Evolutionary conservation across 2,888 invertebrate genomes (phyloP), one percentile per base, ranked within the genome.

Genomic region (Nasonovia ribisnigri): DNA sequence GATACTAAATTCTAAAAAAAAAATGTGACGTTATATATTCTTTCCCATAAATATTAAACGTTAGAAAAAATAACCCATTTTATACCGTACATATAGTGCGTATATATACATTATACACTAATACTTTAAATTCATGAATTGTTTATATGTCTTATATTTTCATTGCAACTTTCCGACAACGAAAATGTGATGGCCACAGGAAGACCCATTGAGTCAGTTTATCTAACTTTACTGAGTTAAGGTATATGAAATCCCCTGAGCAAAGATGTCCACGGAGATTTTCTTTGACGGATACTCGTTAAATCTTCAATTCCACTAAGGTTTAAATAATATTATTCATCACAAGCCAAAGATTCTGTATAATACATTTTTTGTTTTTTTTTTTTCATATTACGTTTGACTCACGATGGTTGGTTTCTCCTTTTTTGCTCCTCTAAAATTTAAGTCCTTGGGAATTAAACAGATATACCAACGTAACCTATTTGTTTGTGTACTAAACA

Each of bases 81-180:
- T 92, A 60, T 92, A 60, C 46, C 8, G 36, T 86, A 36, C 8
- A 48, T n/a, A 48, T n/a, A 48, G 60, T 36, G 48, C n/a, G n/a
- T 54, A 84, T 88, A 92, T n/a, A n/a, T n/a, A n/a, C n/a, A n/a
- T n/a, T n/a, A n/a, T 88, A 88, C 20, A 92, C 36, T 60, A 60
- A 92, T 77, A 67, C 42, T 92, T 88, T 88, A 92, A 88, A 92
- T 92, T 92, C 92, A 92, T 92, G 92, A 92, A 92, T 92, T 92
- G 67, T 92, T 92, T 92, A 92, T 89, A 89, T 87, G 42, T 92
- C 92, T 92, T 92, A 48, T 88, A 20, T 51, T 67, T 67, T 92
- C 88, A 43, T 48, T 42, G 88, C 67, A 51, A 88, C 67, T 67
- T 88, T 67, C 67, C 20, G 67, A 43, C 88, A 43, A 92, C 48